phyloP scores from a whole-genome alignment of 2,888 invertebrate genomes.

The Fragum whitleyi region DNA sequence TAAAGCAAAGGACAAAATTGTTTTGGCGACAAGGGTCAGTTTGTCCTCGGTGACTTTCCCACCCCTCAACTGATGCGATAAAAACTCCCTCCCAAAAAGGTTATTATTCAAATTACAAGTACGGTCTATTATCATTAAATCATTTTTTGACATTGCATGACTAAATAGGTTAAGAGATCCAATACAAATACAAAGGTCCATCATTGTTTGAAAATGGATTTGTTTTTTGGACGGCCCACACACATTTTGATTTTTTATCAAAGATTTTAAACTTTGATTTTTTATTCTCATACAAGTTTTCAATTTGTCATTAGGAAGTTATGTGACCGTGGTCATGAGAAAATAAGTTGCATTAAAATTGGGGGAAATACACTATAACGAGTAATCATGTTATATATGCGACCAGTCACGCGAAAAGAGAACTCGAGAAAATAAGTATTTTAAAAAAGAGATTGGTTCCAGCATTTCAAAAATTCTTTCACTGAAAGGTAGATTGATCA shows the following conservation, averaged over 20 bases:
- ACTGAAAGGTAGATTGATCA: too few relatives aligned
- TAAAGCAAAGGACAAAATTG: too few relatives aligned
- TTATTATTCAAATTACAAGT: slow-evolving; percentile 4
- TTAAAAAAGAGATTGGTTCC: too few relatives aligned
- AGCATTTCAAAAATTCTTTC: too few relatives aligned
- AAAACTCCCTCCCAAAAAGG: not conserved
- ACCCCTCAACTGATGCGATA: slow-evolving; percentile 4
- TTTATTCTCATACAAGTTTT: slow-evolving; percentile 1
- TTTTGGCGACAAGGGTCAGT: not conserved
- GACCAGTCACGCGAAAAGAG: too few relatives aligned
- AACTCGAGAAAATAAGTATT: too few relatives aligned
- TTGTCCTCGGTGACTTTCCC: not conserved
- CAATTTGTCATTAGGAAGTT: not conserved
- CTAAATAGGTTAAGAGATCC: not conserved
- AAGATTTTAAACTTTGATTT: not conserved
- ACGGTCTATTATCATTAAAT: not conserved
- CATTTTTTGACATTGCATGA: slow-evolving; percentile 4
- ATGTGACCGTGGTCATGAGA: not conserved
- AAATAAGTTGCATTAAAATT: not conserved
- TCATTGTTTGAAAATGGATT: slow-evolving; percentile 4
- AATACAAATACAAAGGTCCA: not conserved
- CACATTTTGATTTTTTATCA: not conserved
- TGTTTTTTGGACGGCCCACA: not conserved
- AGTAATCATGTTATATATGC: too few relatives aligned
- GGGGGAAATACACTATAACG: too few relatives aligned